These are phyloP conservation scores for Hormaphis cornu DNA, from an alignment of 1,140 invertebrate genomes.

Conservation along the genomic window DNA sequence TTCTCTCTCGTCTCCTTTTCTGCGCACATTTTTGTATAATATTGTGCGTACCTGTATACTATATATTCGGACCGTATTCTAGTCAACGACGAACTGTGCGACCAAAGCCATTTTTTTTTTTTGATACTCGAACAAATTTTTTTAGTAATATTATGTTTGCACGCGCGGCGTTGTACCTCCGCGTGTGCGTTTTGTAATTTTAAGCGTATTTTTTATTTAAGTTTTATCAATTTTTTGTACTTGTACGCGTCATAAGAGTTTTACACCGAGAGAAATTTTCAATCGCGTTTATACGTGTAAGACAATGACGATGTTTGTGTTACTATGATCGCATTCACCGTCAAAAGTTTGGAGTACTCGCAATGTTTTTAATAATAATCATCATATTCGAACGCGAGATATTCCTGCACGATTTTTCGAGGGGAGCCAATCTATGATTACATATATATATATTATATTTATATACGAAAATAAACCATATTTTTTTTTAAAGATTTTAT, in stretches of 20 bases:
- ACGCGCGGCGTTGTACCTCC: too few species aligned
- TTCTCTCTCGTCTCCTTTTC: neutral
- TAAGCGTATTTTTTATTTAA: neutral
- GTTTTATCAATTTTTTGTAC: neutral
- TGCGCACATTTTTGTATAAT: too few species aligned
- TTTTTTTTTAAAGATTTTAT: too few species aligned
- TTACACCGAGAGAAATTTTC: neutral
- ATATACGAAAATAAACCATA: too few species aligned
- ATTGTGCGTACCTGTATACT: too few species aligned
- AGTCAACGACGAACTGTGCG: neutral
- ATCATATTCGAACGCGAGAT: too few species aligned
- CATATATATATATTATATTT: too few species aligned
- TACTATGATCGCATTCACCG: too few species aligned
- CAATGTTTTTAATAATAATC: too few species aligned
- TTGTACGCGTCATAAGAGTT: neutral
- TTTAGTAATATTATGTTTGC: neutral
- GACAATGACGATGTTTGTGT: neutral
- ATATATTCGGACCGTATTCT: conserved; percentile 15
- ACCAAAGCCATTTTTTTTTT: conserved; percentile 12
- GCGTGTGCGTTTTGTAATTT: neutral
- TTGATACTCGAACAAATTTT: neutral
- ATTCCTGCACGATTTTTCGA: too few species aligned
- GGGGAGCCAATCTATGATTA: too few species aligned
- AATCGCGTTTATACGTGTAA: neutral
- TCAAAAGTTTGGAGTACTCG: too few species aligned